These are phyloP conservation scores for Quadroppia sp. DNA, from an alignment of 2,888 invertebrate genomes.

Conservation along the genomic window DNA sequence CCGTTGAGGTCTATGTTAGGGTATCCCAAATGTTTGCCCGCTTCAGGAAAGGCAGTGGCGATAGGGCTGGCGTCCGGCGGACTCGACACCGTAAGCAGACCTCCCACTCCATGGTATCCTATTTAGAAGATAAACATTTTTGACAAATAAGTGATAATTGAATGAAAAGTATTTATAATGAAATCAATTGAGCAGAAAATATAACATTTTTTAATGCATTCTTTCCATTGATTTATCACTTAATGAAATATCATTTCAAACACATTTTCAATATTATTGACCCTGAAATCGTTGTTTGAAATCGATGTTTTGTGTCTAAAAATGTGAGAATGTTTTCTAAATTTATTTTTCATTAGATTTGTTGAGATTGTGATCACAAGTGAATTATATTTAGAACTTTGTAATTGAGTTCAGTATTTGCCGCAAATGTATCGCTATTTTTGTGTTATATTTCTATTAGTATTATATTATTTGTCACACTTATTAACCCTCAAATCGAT, in stretches of 20 bases:
- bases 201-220: too few species aligned
- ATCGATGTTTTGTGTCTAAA: background rate
- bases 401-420: constrained; percentile 30
- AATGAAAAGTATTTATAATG: background rate
- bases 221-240: background rate
- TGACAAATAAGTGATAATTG: background rate
- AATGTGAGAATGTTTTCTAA: background rate
- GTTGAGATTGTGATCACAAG: background rate
- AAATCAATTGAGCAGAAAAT: background rate
- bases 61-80: constrained; percentile 47
- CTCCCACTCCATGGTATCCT: constrained; percentile 47
- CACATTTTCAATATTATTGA: background rate
- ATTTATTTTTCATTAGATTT: background rate
- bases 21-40: constrained; percentile 46
- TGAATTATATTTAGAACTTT: constrained; percentile 29
- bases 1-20: constrained; percentile 68
- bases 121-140: background rate
- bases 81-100: constrained; percentile 46
- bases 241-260: background rate
- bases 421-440: background rate
- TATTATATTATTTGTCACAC: constrained; percentile 10
- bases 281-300: background rate
- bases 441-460: background rate
- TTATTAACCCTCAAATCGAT: constrained; percentile 32
- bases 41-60: constrained; percentile 46